These are phyloP conservation scores for Athetis lepigone DNA, from an alignment of 2,888 invertebrate genomes.

Conservation along the genomic window DNA sequence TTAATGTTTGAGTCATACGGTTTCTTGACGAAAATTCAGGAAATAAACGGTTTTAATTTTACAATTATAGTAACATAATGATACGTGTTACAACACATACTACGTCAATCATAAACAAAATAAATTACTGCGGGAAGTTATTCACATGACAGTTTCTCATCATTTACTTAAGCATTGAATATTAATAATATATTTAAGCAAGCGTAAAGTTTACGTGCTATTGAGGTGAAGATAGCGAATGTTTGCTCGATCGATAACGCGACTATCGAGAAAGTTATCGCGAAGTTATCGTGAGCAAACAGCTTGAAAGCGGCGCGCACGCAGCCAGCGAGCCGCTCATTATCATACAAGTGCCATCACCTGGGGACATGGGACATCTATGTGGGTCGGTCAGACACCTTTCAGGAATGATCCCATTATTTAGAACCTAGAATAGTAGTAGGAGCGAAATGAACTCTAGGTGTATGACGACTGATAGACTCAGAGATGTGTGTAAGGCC, in stretches of 20 bases:
- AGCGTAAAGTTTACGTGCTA: constrained; percentile 56
- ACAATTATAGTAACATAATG: no score
- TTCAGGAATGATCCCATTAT: background rate
- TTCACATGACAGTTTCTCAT: background rate
- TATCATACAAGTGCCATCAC: constrained; percentile 57
- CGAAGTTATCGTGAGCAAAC: constrained; percentile 76
- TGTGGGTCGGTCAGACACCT: constrained; percentile 19
- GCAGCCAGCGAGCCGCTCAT: constrained; percentile 65
- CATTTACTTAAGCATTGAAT: background rate
- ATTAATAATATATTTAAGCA: background rate
- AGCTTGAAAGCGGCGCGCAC: constrained; percentile 69
- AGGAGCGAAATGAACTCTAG: background rate
- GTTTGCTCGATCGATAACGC: constrained; percentile 77
- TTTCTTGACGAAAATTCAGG: no score
- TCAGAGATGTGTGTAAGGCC: background rate
- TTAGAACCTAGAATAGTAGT: background rate
- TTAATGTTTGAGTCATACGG: background rate
- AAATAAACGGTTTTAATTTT: no score
- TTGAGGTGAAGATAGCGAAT: constrained; percentile 68
- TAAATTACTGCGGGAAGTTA: background rate
- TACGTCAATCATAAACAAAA: no score
- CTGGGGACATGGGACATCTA: background rate
- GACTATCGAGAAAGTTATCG: constrained; percentile 85
- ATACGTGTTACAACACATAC: no score
- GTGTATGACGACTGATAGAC: background rate